Conservation (phyloP, 92 coral and sea anemone species). For the Meandrina meandrites region DNA sequence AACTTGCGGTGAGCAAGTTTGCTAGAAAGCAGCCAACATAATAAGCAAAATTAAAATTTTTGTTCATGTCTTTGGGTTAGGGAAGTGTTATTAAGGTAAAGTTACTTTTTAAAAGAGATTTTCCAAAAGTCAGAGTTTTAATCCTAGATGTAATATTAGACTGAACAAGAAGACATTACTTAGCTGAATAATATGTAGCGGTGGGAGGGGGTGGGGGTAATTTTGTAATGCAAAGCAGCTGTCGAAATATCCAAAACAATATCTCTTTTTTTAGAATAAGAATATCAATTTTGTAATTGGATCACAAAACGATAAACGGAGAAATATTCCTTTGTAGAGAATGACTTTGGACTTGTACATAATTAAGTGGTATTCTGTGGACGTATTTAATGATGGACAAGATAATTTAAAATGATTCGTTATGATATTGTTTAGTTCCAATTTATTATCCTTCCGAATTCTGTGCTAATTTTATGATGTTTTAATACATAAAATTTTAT, state of each 20-base stretch:
- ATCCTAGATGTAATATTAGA: not conserved
- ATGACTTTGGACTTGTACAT: conserved; percentile 14
- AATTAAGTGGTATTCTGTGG: conserved; percentile 9
- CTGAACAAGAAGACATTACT: not conserved
- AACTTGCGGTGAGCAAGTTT: not conserved
- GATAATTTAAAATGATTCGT: conserved; percentile 15
- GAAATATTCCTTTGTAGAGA: conserved; percentile 7
- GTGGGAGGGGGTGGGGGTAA: not conserved
- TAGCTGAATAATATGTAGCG: not conserved
- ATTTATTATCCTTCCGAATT: not conserved
- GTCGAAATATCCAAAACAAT: not conserved
- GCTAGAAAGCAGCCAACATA: not conserved
- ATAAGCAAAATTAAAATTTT: not conserved
- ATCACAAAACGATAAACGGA: not conserved
- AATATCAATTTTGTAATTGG: conserved; percentile 31
- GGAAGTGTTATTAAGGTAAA: not conserved
- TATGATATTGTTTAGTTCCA: not conserved
- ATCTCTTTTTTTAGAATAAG: conserved; percentile 7
- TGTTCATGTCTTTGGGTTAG: not conserved
- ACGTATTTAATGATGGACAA: conserved; percentile 32
- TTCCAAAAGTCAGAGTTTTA: conserved; percentile 1
- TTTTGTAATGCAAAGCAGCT: not conserved
- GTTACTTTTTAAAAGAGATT: not conserved
- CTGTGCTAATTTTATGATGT: not conserved
- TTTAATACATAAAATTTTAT: not conserved